Conservation (phyloP, 2,797 vertebrate genomes). For the Leuciscus waleckii region DNA sequence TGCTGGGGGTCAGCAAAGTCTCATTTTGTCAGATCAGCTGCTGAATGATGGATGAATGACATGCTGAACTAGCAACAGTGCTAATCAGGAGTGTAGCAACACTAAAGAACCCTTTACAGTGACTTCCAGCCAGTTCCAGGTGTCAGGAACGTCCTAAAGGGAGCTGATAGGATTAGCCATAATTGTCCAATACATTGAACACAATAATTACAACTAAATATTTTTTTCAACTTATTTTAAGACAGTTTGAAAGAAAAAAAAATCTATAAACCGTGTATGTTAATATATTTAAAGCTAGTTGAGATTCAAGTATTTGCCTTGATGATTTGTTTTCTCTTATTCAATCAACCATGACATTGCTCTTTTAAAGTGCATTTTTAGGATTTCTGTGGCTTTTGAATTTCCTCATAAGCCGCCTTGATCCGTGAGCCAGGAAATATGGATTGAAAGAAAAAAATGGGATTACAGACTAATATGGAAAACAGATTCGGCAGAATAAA, state of each 20-base stretch:
- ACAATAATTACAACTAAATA: background rate
- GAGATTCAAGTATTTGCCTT: conserved; percentile 4
- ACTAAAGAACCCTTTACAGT: conserved; percentile 57
- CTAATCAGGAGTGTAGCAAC: conserved; percentile 64
- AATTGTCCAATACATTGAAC: background rate
- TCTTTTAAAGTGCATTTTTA: conserved; percentile 26
- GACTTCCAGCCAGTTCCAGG: background rate
- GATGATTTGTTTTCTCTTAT: conserved; percentile 29
- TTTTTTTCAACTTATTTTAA: background rate
- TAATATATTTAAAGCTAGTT: background rate
- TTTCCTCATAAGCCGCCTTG: conserved; percentile 52
- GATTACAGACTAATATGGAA: conserved; percentile 67
- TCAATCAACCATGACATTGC: conserved; percentile 49
- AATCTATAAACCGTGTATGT: background rate
- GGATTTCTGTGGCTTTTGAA: conserved; percentile 39
- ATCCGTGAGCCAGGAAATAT: conserved; percentile 67
- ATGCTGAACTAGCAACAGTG: conserved; percentile 61
- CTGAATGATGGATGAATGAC: conserved; percentile 87
- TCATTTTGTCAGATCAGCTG: conserved; percentile 89
- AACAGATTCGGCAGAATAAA: conserved; percentile 59
- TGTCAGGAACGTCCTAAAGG: background rate
- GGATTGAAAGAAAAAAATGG: conserved; percentile 66
- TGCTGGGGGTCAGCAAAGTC: conserved; percentile 89
- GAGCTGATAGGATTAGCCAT: background rate
- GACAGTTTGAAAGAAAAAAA: background rate